Evolutionary conservation across 2,797 vertebrate species (phyloP).

Genomic region (Poeciliopsis turneri): DNA sequence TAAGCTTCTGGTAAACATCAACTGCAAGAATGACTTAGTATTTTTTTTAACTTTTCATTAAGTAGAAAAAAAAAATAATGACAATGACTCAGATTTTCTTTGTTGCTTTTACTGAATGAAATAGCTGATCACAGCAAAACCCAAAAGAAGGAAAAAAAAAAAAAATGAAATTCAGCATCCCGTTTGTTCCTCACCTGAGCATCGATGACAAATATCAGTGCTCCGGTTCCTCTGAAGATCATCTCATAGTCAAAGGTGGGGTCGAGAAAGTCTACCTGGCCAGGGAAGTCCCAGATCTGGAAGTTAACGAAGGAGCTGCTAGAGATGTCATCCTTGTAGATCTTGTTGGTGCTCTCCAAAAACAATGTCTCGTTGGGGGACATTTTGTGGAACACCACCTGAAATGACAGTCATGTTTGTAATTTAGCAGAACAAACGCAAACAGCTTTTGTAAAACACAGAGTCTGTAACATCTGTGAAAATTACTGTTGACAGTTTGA

Average conservation of each 20-base stretch:
- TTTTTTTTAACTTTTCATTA: not conserved
- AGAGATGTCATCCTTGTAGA: constrained; percentile 99
- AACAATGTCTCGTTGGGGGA: constrained; percentile 99
- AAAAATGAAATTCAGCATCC: not conserved
- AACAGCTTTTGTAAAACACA: not conserved
- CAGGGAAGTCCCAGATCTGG: constrained; percentile 99
- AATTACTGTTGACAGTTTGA: not conserved
- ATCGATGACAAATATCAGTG: constrained; percentile 98
- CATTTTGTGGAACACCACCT: constrained; percentile 99
- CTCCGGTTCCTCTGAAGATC: constrained; percentile 99
- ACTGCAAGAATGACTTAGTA: not conserved
- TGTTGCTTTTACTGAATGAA: not conserved
- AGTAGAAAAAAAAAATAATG: not conserved
- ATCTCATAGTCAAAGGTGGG: constrained; percentile 99
- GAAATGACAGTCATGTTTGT: constrained; percentile 41
- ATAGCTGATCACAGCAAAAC: not conserved
- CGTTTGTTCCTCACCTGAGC: constrained; percentile 88
- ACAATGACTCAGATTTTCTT: not conserved
- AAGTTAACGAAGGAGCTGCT: constrained; percentile 99
- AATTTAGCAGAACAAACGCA: constrained; percentile 1
- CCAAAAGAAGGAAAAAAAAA: not conserved
- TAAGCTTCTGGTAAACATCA: not conserved
- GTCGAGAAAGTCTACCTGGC: constrained; percentile 99
- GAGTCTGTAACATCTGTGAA: not conserved
- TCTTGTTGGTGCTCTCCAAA: constrained; percentile 99